A percentile compares a stretch with the other conserved stretches of the same genome.
phyloP scores from a whole-genome alignment of 2,113 vertebrate genomes.

The Cygnus buccinator region DNA sequence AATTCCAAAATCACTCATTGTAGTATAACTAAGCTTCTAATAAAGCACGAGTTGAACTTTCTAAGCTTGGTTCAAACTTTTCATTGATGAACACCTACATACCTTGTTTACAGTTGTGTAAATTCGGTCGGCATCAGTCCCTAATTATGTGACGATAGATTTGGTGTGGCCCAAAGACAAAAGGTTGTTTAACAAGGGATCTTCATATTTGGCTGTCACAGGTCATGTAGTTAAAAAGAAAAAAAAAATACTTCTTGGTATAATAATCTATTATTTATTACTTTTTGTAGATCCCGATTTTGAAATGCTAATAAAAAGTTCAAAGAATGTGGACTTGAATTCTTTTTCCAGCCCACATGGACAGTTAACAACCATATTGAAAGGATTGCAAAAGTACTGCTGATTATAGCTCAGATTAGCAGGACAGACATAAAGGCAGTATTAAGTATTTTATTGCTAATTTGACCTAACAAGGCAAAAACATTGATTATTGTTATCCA shows the following conservation, averaged over 20 bases:
- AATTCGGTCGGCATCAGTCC: not conserved
- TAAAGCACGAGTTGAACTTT: not conserved
- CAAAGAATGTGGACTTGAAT: conserved; percentile 44
- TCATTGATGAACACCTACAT: not conserved
- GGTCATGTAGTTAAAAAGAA: not conserved
- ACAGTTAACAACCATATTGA: not conserved
- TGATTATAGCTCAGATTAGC: conserved; percentile 35
- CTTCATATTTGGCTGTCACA: not conserved
- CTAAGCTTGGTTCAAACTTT: not conserved
- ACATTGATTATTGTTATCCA: not conserved
- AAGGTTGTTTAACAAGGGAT: not conserved
- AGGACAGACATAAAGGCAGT: not conserved
- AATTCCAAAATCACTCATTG: not conserved
- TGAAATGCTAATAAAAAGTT: conserved; percentile 30
- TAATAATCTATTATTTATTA: not conserved
- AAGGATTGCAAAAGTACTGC: not conserved
- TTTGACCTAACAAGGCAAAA: not conserved
- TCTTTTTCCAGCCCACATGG: conserved; percentile 15
- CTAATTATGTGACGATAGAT: not conserved
- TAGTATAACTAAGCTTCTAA: not conserved
- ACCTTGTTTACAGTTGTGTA: not conserved
- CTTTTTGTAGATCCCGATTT: conserved; percentile 9
- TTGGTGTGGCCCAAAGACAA: not conserved
- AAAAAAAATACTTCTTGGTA: not conserved
- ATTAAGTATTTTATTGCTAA: not conserved